phyloP scores from a whole-genome alignment of 2,113 vertebrate genomes.

The Illadopsis cleaveri region DNA sequence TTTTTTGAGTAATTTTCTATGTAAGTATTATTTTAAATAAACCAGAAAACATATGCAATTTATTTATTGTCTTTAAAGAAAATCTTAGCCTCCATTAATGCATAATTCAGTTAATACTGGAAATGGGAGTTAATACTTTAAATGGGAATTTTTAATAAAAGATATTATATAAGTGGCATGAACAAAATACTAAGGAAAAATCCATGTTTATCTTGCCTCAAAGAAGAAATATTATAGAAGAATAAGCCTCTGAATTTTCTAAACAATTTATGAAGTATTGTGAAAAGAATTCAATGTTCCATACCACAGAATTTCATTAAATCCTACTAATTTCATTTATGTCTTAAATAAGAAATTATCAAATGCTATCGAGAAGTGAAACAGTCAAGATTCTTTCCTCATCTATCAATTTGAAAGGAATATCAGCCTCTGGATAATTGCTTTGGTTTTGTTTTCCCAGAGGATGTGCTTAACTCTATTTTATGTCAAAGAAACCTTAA shows the following conservation, averaged over 20 bases:
- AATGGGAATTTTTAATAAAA: neutral
- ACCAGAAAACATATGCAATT: neutral
- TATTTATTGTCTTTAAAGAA: neutral
- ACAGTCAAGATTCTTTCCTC: neutral
- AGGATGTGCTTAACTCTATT: neutral
- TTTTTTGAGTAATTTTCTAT: neutral
- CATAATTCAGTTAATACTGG: neutral
- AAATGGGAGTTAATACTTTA: neutral
- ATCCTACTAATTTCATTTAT: neutral
- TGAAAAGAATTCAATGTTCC: neutral
- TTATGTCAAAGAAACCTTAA: neutral
- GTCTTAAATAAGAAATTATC: neutral
- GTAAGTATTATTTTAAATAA: neutral
- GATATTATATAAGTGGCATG: neutral
- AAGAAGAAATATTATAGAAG: neutral
- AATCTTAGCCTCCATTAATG: neutral
- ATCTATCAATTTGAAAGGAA: neutral
- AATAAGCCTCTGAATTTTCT: neutral
- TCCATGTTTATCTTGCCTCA: neutral
- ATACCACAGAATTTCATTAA: neutral
- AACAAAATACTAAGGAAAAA: neutral
- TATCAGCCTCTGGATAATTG: neutral
- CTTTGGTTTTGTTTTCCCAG: neutral
- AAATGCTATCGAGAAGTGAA: neutral
- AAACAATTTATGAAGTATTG: neutral